Evolutionary conservation across 2,888 invertebrate genomes (phyloP), one percentile per base, ranked within the genome.

Genomic region (Hypercompe scribonia): DNA sequence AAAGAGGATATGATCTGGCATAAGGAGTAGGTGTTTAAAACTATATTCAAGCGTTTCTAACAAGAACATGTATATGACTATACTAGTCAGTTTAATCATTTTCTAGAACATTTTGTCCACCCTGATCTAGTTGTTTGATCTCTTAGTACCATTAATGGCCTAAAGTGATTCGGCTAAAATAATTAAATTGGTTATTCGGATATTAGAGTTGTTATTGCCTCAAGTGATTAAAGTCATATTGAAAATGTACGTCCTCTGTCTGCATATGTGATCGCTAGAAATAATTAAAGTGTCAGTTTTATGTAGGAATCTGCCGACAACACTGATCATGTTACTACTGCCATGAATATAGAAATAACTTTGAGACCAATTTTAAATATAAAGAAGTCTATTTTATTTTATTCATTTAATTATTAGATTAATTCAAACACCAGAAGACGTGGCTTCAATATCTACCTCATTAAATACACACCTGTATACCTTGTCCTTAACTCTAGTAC

Each of bases 401-500:
- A 28, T 28, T 13, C 28, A 24, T 50, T 50, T 24, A 24, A 24
- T 11, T n/a, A n/a, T 58, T 58, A 13, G 28, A 28, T 28, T 13
- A 58, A 58, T 58, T 58, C 46, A 66, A 15, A 28, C 42, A 42
- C 8, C 10, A 31, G 39, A n/a, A 68, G 15, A 46, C 42, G 42
- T 50, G 50, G 34, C 13, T 11, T 7, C 39, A 39, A 11, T 65
- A n/a, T 18, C 21, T 34, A 34, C 34, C 5, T 34, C 63, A 61
- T 61, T 50, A 50, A 10, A 54, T 10, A 54, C 28, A 61, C 31
- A 61, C 36, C 34, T 65, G 36, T 33, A 33, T 33, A 33, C 64
- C 64, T 65, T 34, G 64, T 34, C 46, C 66, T 42, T 67, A 54
- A 24, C 54, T 50, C 21, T 18, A 46, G 67, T 54, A 65, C 18